Base-by-base conservation (phyloP, 1,140 invertebrate genomes). In the Conus betulinus region DNA sequence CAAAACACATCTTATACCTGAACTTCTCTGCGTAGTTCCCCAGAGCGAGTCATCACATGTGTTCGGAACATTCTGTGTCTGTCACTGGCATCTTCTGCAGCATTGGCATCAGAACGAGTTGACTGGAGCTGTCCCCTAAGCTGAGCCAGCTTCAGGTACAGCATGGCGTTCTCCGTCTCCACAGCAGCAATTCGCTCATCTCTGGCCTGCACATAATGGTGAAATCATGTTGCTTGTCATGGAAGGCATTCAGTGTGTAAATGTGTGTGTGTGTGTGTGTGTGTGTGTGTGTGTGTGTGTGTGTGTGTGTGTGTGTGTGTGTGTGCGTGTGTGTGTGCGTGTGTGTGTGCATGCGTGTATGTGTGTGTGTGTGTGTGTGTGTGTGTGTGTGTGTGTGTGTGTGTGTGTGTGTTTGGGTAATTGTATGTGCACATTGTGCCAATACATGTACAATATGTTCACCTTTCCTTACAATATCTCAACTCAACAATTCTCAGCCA, bases 261-360 rank as follows among this genome's bases (percentile, higher is more conserved):
- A 97, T 88, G 98, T 94, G 87, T 97, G 95, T 8, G 20, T 74
- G 78, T 13, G 39, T 51, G 13, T 8, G 13, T 52, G 23, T 11
- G n/a, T 74, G 25, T 39, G 10, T 79, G 5, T 27, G 15, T 25
- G 52, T 78, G 3, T 57, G 11, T 79, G 3, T 51, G 11, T 23
- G 55, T 74, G 23, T 74, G 15, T 63, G 11, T 23, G 25, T 81
- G 27, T 57, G 20, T 6, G 71, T 57, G 51, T 81, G n/a, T 25
- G 76, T 83, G 20, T 8, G 7, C 5, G 7, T 7, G 23, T 97
- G 97, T 88, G 98, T 94, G 87, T 97, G 95, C 0, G 20, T 5
- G 78, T 13, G 39, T 51, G 13, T 8, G 39, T 57, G 39, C 53
- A 13, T 11, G 13, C 23, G 23, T 11, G n/a, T 74, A 7, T 39